Percentiles rank a stretch among this genome's conserved stretches.
These are phyloP conservation scores for Zosterops lateralis DNA, from an alignment of 2,113 vertebrate species.

Conservation along the genomic window DNA sequence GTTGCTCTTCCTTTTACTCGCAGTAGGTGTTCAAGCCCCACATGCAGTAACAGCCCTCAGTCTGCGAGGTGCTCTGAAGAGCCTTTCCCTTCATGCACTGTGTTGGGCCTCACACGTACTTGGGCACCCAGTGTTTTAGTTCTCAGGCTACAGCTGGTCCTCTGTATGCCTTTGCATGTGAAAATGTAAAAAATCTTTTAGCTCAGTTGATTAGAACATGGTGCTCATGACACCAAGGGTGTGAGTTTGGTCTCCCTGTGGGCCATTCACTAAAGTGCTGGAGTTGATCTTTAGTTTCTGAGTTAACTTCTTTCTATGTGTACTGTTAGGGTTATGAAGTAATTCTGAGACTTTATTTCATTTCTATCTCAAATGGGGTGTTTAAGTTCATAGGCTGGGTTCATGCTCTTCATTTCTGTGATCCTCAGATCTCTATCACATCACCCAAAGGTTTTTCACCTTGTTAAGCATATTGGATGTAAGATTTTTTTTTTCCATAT, in stretches of 20 bases:
- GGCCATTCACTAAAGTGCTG: not conserved
- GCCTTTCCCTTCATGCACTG: accelerated
- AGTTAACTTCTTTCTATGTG: not conserved
- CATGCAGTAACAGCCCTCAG: not conserved
- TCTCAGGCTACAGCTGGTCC: not conserved
- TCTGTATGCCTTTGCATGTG: not conserved
- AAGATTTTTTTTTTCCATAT: not conserved
- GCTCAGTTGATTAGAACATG: not conserved
- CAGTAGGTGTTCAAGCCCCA: accelerated
- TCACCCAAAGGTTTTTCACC: not conserved
- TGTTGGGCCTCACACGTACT: not conserved
- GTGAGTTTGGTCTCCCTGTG: not conserved
- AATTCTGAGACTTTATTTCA: not conserved
- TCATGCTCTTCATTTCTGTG: not conserved
- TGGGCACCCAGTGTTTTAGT: not conserved
- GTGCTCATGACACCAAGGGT: not conserved
- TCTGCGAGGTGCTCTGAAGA: not conserved
- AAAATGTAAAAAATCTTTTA: not conserved
- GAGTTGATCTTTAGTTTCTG: not conserved
- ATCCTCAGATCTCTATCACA: not conserved
- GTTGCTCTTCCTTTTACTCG: not conserved
- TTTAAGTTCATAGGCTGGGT: not conserved
- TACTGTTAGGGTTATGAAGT: not conserved
- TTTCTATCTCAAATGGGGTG: not conserved
- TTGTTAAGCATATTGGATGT: not conserved